These are phyloP conservation scores for Pollenia amentaria DNA, from an alignment of 2,888 invertebrate species.

Conservation along the genomic window DNA sequence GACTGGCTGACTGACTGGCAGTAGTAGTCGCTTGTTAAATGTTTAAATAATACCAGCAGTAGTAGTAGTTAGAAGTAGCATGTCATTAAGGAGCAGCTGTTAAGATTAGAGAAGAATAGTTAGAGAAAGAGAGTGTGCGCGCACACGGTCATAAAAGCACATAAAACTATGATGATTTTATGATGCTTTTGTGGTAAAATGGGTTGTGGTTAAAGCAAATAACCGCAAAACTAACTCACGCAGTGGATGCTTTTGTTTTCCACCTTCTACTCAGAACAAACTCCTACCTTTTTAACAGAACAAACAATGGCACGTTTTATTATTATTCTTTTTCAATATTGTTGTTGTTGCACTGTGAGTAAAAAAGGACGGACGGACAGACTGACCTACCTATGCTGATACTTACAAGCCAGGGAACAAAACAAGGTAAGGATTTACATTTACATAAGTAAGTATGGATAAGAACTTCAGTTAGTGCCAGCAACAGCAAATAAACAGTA, in stretches of 20 bases:
- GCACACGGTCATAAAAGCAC: conserved; percentile 36
- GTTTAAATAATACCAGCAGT: conserved; percentile 41
- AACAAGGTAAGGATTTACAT: conserved; percentile 58
- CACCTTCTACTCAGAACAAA: conserved; percentile 38
- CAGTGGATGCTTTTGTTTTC: conserved; percentile 65
- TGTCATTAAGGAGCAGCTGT: conserved; percentile 67
- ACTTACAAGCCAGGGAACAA: background rate
- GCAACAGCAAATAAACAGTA: background rate
- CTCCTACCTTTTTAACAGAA: conserved; percentile 48
- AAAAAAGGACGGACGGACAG: background rate
- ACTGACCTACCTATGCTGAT: conserved; percentile 40
- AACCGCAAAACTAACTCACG: conserved; percentile 66
- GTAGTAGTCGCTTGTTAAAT: conserved; percentile 59
- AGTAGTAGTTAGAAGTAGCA: conserved; percentile 45
- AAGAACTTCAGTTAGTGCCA: conserved; percentile 24
- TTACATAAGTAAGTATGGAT: conserved; percentile 62
- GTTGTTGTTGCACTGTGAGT: conserved; percentile 5
- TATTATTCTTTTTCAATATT: conserved; percentile 25
- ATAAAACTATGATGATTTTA: conserved; percentile 65
- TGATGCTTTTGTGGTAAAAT: conserved; percentile 64
- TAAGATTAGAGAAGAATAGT: conserved; percentile 38
- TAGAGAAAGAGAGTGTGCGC: conserved; percentile 8
- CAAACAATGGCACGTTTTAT: conserved; percentile 50
- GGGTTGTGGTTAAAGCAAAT: conserved; percentile 54
- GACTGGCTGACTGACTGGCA: conserved; percentile 52